Conservation (phyloP, 2,888 invertebrate genomes). For the Podotricha telesiphe region DNA sequence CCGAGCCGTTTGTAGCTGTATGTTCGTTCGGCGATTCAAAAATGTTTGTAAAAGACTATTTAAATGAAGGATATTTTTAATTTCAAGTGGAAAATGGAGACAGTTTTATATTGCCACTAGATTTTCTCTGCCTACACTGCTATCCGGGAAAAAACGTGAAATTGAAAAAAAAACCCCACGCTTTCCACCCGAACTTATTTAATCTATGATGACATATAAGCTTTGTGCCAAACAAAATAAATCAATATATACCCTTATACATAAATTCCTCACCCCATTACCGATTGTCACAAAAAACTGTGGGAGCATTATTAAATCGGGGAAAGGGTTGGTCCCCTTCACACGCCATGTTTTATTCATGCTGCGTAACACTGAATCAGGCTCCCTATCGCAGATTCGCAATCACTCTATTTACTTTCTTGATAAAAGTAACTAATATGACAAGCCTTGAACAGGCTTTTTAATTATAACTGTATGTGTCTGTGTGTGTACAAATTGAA, state of each 20-base stretch:
- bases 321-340: constrained; percentile 71
- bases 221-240: constrained; percentile 33
- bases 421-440: constrained; percentile 32
- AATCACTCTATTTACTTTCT: constrained; percentile 55
- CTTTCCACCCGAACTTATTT: no score
- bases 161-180: no score
- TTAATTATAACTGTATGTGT: neutral
- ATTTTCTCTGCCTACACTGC: no score
- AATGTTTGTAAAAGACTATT: no score
- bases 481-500: neutral
- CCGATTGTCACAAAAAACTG: constrained; percentile 71
- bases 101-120: no score
- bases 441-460: neutral
- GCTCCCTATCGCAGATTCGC: constrained; percentile 58
- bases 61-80: no score
- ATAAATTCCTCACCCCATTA: constrained; percentile 53
- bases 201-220: neutral
- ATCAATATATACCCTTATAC: constrained; percentile 42
- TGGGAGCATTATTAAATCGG: constrained; percentile 68
- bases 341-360: constrained; percentile 78
- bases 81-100: no score
- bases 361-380: constrained; percentile 66
- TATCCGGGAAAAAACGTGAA: no score
- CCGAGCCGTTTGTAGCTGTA: no score
- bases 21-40: no score